Conservation (phyloP, 1,140 invertebrate species). For the Drosophila serrata region DNA sequence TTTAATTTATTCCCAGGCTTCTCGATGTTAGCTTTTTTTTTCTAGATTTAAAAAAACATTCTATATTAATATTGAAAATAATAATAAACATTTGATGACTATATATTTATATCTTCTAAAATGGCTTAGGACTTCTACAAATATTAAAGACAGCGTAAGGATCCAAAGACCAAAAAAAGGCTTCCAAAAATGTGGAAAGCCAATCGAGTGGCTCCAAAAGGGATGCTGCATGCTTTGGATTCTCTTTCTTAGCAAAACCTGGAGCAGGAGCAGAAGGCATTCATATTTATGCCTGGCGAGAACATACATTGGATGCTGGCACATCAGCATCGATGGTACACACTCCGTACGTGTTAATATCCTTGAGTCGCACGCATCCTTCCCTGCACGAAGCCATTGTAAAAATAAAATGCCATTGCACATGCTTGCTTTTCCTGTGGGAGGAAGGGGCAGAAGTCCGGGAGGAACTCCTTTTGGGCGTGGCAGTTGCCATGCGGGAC, state of each 20-base stretch:
- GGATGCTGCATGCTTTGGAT: conserved; percentile 9
- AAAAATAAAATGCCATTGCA: conserved; percentile 75
- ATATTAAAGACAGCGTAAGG: conserved; percentile 1
- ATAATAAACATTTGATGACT: too few relatives aligned
- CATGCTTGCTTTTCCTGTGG: conserved; percentile 41
- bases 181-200: conserved; percentile 25
- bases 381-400: conserved; percentile 53
- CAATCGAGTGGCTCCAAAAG: conserved; percentile 41
- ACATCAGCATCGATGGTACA: conserved; percentile 60
- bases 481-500: conserved; percentile 33
- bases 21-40: too few relatives aligned
- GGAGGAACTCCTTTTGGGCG: conserved; percentile 45
- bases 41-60: too few relatives aligned
- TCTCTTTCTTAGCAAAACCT: conserved; percentile 20
- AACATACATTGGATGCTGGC: conserved; percentile 61
- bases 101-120: background rate
- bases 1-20: too few relatives aligned
- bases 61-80: background rate
- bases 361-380: conserved; percentile 47
- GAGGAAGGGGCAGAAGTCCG: background rate
- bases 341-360: conserved; percentile 76
- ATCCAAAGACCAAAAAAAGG: conserved; percentile 32
- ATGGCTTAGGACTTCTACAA: too few relatives aligned
- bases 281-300: conserved; percentile 67
- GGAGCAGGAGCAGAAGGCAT: conserved; percentile 42